Base-by-base conservation (phyloP, 2,888 invertebrate species). In the Pristionchus arcanus region DNA sequence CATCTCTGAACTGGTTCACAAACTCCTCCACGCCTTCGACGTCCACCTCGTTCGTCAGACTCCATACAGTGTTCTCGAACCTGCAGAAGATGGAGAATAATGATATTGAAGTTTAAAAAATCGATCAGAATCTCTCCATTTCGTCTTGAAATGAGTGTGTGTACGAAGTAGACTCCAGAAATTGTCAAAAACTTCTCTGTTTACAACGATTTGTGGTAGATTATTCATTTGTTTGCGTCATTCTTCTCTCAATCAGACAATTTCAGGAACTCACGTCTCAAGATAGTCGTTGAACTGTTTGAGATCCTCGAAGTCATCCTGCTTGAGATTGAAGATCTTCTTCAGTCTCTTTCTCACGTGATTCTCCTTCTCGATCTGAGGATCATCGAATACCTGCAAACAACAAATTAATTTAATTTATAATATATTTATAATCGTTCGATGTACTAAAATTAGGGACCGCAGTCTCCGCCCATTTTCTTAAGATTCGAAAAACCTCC, bases 351-450 rank as follows among this genome's bases (percentile, higher is more conserved):
- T 97, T 55, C 99, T 96, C 91, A 99, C 98, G 95, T 98, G 98
- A 16, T 98, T 97, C 96, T 99, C 99, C 95, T 98, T 98, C 96
- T 99, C 99, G 0, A 99, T 97, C 96, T 97, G 96, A 0, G 98
- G 96, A 96, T 99, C 98, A 96, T 99, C 99, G 95, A 99, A 99
- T 31, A 98, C 96, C 95, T 85, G 37, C 55, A 88, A 88, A n/a
- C 4, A 71, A 2, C 28, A 71, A 31, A 31, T 19, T 71, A n/a
- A 71, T 71, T 19, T n/a, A 31, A 71, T 7, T 71, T 13, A 71
- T 9, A 71, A 71, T 7, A 71, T 31, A 81, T 37, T 15, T 28
- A 81, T 21, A 81, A 81, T 13, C 25, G 42, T 42, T 42, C 42
- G 42, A 42, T 42, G 42, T 42, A 42, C 42, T 5, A 42, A n/a